A percentile compares a stretch with the other conserved stretches of the same genome.
phyloP scores from a whole-genome alignment of 2,113 vertebrate genomes.

The Ramphastos sulfuratus region DNA sequence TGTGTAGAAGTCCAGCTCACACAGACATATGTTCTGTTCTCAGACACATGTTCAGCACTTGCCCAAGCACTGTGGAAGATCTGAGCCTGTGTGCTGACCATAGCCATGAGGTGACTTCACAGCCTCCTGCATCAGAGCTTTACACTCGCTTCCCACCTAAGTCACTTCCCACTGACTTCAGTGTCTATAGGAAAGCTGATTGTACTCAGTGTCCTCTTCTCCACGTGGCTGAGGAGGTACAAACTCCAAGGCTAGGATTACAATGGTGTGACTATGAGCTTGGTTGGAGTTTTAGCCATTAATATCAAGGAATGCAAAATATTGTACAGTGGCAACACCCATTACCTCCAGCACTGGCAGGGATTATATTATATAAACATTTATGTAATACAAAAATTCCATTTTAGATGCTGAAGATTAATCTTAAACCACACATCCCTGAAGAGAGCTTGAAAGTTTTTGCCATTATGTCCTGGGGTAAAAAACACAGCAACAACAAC shows the following conservation, averaged over 20 bases:
- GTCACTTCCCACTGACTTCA: neutral
- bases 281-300: constrained; percentile 30
- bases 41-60: neutral
- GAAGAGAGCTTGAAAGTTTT: neutral
- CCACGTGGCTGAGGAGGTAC: neutral
- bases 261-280: neutral
- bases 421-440: constrained; percentile 4
- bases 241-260: neutral
- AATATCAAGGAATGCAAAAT: constrained; percentile 60
- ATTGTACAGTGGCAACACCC: constrained; percentile 30
- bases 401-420: constrained; percentile 67
- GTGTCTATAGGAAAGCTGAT: neutral
- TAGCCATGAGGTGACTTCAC: neutral
- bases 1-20: neutral
- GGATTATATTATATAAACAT: constrained; percentile 40
- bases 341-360: constrained; percentile 63
- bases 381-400: constrained; percentile 42
- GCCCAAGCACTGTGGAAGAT: neutral
- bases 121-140: neutral
- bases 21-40: neutral
- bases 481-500: neutral
- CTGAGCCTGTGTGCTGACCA: neutral
- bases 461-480: neutral
- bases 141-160: neutral
- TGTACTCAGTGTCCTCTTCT: neutral